Evolutionary conservation across 2,888 invertebrate genomes (phyloP), one percentile per base, ranked within the genome.

Genomic region (Trachelus iudaicus): DNA sequence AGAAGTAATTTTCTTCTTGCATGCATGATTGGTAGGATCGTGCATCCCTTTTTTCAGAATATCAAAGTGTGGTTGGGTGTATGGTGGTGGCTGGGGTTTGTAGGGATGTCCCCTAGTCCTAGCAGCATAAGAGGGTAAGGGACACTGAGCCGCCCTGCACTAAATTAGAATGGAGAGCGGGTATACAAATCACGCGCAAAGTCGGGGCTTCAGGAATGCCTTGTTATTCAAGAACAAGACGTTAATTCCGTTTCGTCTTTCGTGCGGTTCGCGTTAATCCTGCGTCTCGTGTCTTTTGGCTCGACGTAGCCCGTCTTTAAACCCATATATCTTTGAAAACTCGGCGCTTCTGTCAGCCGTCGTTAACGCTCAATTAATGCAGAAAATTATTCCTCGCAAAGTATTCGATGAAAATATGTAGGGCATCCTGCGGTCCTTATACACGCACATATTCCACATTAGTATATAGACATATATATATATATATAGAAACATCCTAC

Each of bases 221-320:
- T 56, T 56, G 76, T 78, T 79, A 81, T 80, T 79, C 79, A 73
- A 73, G 76, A 73, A 73, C 79, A 77, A 75, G 77, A 75, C 83
- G 81, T 80, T 83, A 81, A 81, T 81, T 81, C 76, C 78, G 79
- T 74, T 75, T 79, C 82, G 56, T 56, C 83, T 87, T 85, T 85
- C 85, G 84, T 87, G 87, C 81, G 87, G 87, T 88, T 87, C 87
- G 85, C 86, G 82, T 83, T 87, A 88, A 88, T 88, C 86, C 85
- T 81, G 80, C 80, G 81, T 81, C 82, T 82, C 81, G 82, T 82
- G 82, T 83, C 84, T 81, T 81, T 78, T 75, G 80, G 78, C 78
- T 79, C 77, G 75, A 76, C 30, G 71, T 71, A 76, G 78, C 76
- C 78, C 79, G 69, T 78, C 80, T 78, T 73, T 79, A 23, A 77